Evolutionary conservation across 2,113 vertebrate genomes (phyloP).

Genomic region (Barbus barbus): DNA sequence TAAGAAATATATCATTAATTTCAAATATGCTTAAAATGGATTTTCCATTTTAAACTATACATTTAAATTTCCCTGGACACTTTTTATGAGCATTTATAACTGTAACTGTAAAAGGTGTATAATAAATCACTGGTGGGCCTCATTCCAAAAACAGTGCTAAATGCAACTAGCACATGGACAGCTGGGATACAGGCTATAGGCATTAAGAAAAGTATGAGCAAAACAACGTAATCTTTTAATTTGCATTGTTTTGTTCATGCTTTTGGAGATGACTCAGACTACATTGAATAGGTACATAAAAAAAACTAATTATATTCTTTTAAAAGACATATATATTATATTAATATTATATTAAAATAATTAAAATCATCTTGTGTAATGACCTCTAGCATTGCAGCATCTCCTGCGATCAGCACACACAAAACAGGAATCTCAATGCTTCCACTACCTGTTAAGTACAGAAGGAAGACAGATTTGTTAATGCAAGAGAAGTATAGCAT

Average conservation of each 20-base stretch:
- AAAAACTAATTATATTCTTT: too few species aligned
- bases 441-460: constrained; percentile 75
- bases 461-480: not conserved
- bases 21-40: not conserved
- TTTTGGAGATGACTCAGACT: not conserved
- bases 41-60: not conserved
- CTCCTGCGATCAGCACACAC: constrained; percentile 81
- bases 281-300: not conserved
- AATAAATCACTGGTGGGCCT: not conserved
- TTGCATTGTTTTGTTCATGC: not conserved
- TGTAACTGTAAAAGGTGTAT: not conserved
- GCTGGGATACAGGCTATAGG: not conserved
- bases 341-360: not conserved
- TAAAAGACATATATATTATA: too few species aligned
- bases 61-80: not conserved
- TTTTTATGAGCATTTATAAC: not conserved
- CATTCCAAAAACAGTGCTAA: not conserved
- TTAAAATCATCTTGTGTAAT: constrained; percentile 41
- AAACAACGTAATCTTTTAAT: not conserved
- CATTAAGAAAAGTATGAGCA: not conserved
- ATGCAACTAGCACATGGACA: too few species aligned
- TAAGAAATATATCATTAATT: not conserved
- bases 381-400: constrained; percentile 80
- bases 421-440: constrained; percentile 87
- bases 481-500: not conserved